These are phyloP conservation scores for Melitaea cinxia DNA, from an alignment of 1,140 invertebrate genomes.

Conservation along the genomic window DNA sequence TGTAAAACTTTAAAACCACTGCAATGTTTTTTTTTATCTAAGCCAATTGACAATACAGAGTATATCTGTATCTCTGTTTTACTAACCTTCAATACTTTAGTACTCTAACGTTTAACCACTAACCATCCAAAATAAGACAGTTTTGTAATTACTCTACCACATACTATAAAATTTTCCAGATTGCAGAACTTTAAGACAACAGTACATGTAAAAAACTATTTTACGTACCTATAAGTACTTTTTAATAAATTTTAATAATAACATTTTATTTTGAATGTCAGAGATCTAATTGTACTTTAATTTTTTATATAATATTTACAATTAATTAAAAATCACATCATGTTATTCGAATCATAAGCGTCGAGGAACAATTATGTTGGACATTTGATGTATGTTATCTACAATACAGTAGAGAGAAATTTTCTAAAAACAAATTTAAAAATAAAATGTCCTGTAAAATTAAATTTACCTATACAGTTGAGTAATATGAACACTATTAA, in stretches of 20 bases:
- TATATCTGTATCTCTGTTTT: no score
- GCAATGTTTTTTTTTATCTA: not conserved
- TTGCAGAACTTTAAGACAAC: not conserved
- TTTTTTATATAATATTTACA: conserved; percentile 37
- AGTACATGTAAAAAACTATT: conserved; percentile 24
- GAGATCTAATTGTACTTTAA: conserved; percentile 60
- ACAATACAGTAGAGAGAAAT: not conserved
- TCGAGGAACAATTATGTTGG: conserved; percentile 38
- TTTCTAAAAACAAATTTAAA: no score
- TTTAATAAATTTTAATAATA: conserved; percentile 28
- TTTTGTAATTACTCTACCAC: not conserved
- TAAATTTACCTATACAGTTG: no score
- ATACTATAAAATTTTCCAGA: not conserved
- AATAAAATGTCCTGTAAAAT: no score
- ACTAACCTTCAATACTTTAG: no score
- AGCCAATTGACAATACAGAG: not conserved
- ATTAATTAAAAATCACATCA: conserved; percentile 27
- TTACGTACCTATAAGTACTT: conserved; percentile 33
- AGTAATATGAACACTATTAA: no score
- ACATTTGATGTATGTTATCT: not conserved
- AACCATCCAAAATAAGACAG: not conserved
- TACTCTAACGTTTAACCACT: no score
- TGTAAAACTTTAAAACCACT: conserved; percentile 22
- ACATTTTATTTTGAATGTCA: conserved; percentile 23
- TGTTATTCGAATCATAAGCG: conserved; percentile 41